Conservation (phyloP, 2,888 invertebrate genomes). For the Aradus depressus region DNA sequence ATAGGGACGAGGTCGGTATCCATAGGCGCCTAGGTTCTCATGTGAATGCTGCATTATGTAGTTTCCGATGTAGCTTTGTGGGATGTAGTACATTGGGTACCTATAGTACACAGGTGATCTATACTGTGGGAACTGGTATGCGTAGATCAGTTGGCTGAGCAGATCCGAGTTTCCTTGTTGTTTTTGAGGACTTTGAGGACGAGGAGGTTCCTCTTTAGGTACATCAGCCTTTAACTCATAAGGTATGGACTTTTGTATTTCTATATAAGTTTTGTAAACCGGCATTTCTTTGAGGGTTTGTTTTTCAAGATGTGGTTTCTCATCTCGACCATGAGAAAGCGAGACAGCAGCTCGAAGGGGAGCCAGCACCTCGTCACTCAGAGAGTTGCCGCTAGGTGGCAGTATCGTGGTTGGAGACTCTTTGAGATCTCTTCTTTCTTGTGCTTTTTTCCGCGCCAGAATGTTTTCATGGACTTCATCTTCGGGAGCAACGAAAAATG, state of each 20-base stretch:
- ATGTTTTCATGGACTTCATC: slow-evolving; percentile 25
- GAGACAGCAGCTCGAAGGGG: slow-evolving; percentile 29
- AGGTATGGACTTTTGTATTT: slow-evolving; percentile 30
- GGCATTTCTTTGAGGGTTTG: slow-evolving; percentile 26
- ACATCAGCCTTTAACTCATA: slow-evolving; percentile 25
- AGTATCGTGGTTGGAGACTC: background rate
- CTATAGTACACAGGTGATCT: slow-evolving; percentile 18
- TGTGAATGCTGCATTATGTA: slow-evolving; percentile 25
- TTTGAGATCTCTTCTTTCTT: slow-evolving; percentile 17
- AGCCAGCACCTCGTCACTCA: slow-evolving; percentile 27
- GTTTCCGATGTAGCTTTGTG: slow-evolving; percentile 22
- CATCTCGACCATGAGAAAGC: slow-evolving; percentile 23
- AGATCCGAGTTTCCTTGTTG: background rate
- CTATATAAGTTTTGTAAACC: slow-evolving; percentile 37
- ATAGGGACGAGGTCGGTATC: slow-evolving; percentile 14
- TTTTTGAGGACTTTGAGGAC: background rate
- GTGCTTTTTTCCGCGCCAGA: slow-evolving; percentile 6
- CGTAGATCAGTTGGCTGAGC: slow-evolving; percentile 20
- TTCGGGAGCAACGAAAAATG: slow-evolving; percentile 30
- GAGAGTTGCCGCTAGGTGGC: slow-evolving; percentile 3
- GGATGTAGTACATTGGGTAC: slow-evolving; percentile 22
- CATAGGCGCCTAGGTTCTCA: slow-evolving; percentile 20
- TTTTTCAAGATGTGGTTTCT: slow-evolving; percentile 24
- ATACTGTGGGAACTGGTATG: slow-evolving; percentile 20
- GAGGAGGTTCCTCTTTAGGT: slow-evolving; percentile 9